Evolutionary conservation across 2,113 vertebrate genomes (phyloP).

Genomic region (Bufo gargarizans): DNA sequence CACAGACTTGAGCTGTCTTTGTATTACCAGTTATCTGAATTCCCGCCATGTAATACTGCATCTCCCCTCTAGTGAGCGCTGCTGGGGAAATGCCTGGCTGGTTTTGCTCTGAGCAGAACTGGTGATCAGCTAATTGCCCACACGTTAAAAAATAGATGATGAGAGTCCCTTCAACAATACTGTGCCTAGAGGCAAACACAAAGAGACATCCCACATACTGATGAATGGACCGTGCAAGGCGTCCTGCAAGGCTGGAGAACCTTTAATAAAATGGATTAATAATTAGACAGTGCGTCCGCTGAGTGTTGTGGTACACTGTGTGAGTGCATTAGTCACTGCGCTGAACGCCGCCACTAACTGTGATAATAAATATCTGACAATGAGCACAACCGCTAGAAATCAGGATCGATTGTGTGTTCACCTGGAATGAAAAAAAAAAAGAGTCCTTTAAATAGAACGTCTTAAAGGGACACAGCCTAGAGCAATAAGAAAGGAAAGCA

Average conservation of each 20-base stretch:
- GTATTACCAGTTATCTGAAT: no score
- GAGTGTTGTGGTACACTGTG: neutral
- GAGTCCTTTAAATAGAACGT: neutral
- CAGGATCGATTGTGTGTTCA: neutral
- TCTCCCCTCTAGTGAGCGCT: no score
- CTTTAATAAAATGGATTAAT: neutral
- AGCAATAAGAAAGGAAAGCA: neutral
- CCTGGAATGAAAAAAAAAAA: neutral
- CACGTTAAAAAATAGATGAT: no score
- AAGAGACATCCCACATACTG: no score
- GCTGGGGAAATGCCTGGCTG: no score
- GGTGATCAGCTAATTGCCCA: no score
- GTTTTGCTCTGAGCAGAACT: no score
- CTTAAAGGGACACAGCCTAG: neutral
- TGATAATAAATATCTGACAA: neutral
- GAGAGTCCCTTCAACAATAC: no score
- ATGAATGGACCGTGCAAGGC: no score
- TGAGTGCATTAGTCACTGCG: neutral
- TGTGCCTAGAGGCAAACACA: no score
- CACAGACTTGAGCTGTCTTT: no score
- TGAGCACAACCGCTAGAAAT: neutral
- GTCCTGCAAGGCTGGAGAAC: neutral
- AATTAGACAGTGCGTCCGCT: neutral
- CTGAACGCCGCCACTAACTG: neutral
- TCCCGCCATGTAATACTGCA: no score